Conservation (phyloP, 2,113 vertebrate species). For the Zosterops lateralis region DNA sequence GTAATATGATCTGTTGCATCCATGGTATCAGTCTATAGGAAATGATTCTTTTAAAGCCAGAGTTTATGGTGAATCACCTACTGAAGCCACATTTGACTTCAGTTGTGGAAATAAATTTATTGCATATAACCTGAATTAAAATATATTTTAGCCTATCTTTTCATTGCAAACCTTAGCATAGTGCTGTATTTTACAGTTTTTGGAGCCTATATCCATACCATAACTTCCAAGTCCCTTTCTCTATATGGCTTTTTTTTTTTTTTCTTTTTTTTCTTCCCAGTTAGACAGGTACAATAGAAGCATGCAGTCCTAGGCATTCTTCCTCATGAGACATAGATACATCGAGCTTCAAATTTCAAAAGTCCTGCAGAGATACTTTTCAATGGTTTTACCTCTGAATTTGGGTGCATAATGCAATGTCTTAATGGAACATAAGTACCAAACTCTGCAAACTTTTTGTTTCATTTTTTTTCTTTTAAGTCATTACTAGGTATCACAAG, state of each 20-base stretch:
- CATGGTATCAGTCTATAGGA: not conserved
- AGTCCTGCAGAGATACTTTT: not conserved
- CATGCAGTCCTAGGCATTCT: not conserved
- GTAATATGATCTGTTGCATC: not conserved
- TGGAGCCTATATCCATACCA: not conserved
- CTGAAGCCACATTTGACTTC: not conserved
- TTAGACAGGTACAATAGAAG: not conserved
- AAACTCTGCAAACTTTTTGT: not conserved
- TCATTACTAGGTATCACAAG: not conserved
- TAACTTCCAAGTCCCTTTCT: not conserved
- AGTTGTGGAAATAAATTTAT: not conserved
- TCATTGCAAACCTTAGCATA: not conserved
- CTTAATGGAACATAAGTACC: not conserved
- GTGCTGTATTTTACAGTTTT: not conserved
- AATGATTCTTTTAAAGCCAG: not conserved
- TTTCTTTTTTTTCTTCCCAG: too few relatives aligned
- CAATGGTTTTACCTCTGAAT: not conserved
- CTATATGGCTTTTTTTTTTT: not conserved
- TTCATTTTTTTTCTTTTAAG: not conserved
- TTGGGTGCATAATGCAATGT: not conserved
- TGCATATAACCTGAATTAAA: not conserved
- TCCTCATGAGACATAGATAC: not conserved
- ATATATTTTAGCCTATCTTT: not conserved
- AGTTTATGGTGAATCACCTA: not conserved
- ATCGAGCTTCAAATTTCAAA: not conserved